Conservation (phyloP, 2,113 vertebrate genomes). For the Eolophus roseicapilla region DNA sequence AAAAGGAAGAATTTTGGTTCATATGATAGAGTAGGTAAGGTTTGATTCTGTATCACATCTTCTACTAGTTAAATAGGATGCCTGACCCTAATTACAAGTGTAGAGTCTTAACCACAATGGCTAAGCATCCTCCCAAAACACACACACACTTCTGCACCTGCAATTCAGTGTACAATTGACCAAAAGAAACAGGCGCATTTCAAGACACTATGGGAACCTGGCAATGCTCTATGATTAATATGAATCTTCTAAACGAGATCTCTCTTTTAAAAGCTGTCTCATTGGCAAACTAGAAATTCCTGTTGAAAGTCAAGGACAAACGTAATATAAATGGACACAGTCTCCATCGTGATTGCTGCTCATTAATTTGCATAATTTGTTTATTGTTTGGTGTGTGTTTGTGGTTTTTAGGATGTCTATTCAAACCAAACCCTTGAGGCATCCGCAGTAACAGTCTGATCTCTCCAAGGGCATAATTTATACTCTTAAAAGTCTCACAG, state of each 20-base stretch:
- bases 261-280: background rate
- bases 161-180: background rate
- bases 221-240: background rate
- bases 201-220: background rate
- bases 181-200: background rate
- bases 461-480: conserved; percentile 22
- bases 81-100: background rate
- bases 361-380: conserved; percentile 33
- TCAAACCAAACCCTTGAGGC: conserved; percentile 12
- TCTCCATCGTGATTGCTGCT: background rate
- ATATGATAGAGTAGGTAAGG: background rate
- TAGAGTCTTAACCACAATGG: background rate
- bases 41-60: background rate
- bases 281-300: background rate
- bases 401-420: background rate
- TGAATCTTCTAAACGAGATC: background rate
- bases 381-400: conserved; percentile 31
- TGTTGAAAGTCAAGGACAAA: conserved; percentile 29
- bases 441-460: background rate
- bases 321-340: background rate
- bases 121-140: background rate
- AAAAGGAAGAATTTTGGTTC: background rate
- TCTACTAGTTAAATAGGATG: background rate
- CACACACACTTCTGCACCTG: background rate
- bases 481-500: background rate